A percentile compares a stretch with the other conserved stretches of the same genome.
Evolutionary conservation across 2,888 invertebrate genomes (phyloP).

Genomic region (Oxyscelio sp.): DNA sequence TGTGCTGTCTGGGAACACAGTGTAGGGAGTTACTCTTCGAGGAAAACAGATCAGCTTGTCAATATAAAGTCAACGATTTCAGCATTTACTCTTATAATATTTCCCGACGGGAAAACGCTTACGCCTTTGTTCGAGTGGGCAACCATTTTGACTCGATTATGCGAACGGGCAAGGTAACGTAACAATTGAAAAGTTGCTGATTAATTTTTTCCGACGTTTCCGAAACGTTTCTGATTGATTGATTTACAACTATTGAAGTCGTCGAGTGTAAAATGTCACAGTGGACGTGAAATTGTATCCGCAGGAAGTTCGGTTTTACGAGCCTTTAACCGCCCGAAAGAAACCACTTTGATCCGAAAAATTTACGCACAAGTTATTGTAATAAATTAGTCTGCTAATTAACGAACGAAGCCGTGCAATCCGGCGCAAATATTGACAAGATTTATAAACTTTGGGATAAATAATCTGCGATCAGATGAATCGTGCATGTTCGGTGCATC

Average conservation of each 20-base stretch:
- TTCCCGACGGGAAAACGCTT: constrained; percentile 18
- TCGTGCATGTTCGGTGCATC: constrained; percentile 46
- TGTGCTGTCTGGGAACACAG: constrained; percentile 74
- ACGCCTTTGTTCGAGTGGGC: constrained; percentile 36
- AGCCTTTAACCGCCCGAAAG: no score
- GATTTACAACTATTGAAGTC: no score
- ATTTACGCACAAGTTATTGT: no score
- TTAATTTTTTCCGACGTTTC: constrained; percentile 19
- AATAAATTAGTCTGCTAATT: constrained; percentile 7
- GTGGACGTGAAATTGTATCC: no score
- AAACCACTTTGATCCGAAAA: no score
- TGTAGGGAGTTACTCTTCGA: constrained; percentile 33
- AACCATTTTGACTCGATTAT: no score
- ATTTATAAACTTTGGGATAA: constrained; percentile 49
- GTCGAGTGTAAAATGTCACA: no score
- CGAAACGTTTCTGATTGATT: background rate
- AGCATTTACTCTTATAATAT: constrained; percentile 35
- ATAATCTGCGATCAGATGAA: constrained; percentile 45
- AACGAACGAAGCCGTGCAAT: background rate
- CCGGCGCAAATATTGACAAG: constrained; percentile 33
- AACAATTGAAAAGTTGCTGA: constrained; percentile 22
- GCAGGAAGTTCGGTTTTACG: background rate
- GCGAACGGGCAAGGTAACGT: no score
- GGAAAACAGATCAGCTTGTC: constrained; percentile 59
- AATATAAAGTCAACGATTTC: constrained; percentile 60